These are phyloP conservation scores for Hylyphantes graminicola DNA, from an alignment of 1,140 invertebrate genomes.

Conservation along the genomic window DNA sequence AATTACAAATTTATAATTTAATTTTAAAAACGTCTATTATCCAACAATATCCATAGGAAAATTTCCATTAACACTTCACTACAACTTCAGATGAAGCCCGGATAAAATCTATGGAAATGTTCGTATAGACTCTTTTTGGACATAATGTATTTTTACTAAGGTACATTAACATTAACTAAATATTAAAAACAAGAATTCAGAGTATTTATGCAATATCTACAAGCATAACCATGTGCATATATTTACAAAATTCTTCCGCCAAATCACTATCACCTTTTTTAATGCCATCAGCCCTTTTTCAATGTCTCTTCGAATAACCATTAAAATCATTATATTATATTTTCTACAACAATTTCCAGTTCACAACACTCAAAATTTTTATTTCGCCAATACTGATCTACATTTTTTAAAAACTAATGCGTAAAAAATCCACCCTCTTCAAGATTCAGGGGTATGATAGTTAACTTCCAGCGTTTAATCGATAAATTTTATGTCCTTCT, in stretches of 20 bases:
- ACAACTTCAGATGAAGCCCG: too few species aligned
- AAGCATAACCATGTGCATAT: conserved; percentile 51
- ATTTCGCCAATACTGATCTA: not conserved
- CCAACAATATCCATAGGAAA: too few species aligned
- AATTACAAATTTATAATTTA: conserved; percentile 41
- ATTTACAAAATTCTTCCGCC: conserved; percentile 28
- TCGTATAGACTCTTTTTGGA: too few species aligned
- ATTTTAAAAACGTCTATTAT: too few species aligned
- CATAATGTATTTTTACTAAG: too few species aligned
- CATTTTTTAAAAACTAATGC: not conserved
- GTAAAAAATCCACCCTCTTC: conserved; percentile 6
- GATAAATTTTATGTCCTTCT: not conserved
- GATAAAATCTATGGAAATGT: too few species aligned
- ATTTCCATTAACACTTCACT: too few species aligned
- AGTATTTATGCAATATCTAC: conserved; percentile 52
- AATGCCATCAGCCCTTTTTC: not conserved
- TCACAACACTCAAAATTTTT: not conserved
- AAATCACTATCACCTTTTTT: conserved; percentile 6
- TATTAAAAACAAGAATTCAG: conserved; percentile 32
- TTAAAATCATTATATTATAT: too few species aligned
- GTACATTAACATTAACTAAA: not conserved
- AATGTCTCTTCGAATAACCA: not conserved
- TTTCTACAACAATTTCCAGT: too few species aligned
- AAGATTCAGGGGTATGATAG: conserved; percentile 31
- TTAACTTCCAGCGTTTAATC: conserved; percentile 23